Evolutionary conservation across 2,113 vertebrate genomes (phyloP).

Genomic region (Leptocoma aspasia): DNA sequence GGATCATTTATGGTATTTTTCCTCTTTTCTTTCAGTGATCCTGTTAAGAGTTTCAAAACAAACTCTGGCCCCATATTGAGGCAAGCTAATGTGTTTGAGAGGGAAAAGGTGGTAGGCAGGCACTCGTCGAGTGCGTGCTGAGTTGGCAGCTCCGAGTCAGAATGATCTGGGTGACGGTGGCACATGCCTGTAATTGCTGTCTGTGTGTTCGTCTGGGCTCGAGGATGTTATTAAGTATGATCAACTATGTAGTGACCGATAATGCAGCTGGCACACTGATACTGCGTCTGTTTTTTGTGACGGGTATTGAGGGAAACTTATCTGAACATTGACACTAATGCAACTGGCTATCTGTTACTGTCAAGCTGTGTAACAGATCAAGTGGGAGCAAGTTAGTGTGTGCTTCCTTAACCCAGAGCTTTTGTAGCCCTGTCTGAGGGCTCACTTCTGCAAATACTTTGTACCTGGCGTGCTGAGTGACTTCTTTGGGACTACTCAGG

Average conservation of each 20-base stretch:
- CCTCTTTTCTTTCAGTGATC: conserved; percentile 73
- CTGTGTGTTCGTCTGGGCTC: neutral
- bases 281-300: conserved; percentile 4
- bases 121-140: neutral
- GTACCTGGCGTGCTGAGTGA: neutral
- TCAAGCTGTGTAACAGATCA: conserved; percentile 54
- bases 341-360: conserved; percentile 58
- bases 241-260: conserved; percentile 25
- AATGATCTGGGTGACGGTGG: neutral
- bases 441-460: conserved; percentile 20
- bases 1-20: conserved; percentile 70
- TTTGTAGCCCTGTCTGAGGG: conserved; percentile 16
- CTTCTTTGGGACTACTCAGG: conserved; percentile 1
- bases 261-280: conserved; percentile 37
- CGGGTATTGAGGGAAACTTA: conserved; percentile 58
- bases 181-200: neutral
- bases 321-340: conserved; percentile 55
- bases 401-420: conserved; percentile 42
- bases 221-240: conserved; percentile 45
- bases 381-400: conserved; percentile 21
- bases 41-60: conserved; percentile 79
- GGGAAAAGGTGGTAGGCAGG: conserved; percentile 6
- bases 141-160: neutral
- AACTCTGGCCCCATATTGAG: conserved; percentile 69
- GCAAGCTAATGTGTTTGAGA: conserved; percentile 36